Evolutionary conservation across 2,797 vertebrate species (phyloP).

Genomic region (Chromobotia macracanthus): DNA sequence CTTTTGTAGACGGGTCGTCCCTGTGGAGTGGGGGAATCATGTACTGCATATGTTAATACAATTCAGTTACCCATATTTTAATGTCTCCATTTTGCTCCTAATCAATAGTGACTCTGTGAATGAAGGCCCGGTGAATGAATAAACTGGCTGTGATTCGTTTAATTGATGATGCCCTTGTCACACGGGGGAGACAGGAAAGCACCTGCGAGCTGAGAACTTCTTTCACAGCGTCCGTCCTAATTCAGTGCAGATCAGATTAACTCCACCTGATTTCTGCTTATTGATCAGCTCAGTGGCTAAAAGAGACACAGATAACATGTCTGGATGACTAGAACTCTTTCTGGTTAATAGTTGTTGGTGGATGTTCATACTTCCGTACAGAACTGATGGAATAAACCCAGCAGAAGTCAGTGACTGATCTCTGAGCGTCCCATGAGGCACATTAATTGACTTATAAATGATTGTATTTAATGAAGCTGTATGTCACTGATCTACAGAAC

Average conservation of each 20-base stretch:
- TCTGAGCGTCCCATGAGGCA: constrained; percentile 48
- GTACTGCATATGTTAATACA: constrained; percentile 53
- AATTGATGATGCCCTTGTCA: constrained; percentile 43
- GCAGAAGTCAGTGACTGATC: constrained; percentile 44
- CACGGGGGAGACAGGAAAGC: constrained; percentile 35
- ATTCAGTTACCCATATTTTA: constrained; percentile 50
- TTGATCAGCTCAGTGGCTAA: constrained; percentile 25
- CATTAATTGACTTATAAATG: constrained; percentile 50
- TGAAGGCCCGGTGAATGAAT: constrained; percentile 15
- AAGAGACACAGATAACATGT: neutral
- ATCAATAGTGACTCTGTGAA: constrained; percentile 48
- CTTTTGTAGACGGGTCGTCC: neutral
- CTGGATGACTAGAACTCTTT: constrained; percentile 5
- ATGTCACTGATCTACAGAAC: constrained; percentile 45
- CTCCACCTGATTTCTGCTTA: constrained; percentile 15
- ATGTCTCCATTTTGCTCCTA: constrained; percentile 50
- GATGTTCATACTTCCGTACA: constrained; percentile 17
- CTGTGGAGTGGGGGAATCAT: constrained; percentile 7
- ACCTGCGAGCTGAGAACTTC: constrained; percentile 17
- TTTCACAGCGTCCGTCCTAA: neutral
- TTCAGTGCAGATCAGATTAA: constrained; percentile 43
- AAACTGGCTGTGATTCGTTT: constrained; percentile 36
- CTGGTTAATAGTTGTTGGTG: constrained; percentile 37
- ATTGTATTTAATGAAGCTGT: constrained; percentile 58
- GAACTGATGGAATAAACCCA: neutral